A percentile compares a stretch with the other conserved stretches of the same genome.
Conservation (phyloP, 2,888 invertebrate species). For the Drosophila merina region DNA sequence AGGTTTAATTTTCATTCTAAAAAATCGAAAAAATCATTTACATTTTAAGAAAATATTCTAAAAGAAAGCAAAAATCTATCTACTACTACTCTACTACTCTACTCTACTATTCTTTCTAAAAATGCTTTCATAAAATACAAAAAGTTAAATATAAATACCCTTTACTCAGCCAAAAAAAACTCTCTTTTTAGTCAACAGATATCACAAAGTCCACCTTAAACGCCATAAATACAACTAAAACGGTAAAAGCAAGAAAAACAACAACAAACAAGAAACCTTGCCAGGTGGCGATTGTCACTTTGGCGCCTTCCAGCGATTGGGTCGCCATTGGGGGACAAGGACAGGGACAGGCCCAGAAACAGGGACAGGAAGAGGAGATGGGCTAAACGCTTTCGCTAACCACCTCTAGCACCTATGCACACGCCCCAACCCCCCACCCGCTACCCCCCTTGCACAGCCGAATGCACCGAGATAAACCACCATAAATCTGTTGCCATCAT, state of each 20-base stretch:
- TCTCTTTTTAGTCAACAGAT: too few species aligned
- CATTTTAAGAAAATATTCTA: too few species aligned
- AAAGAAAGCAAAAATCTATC: too few species aligned
- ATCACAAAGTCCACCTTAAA: conserved; percentile 1
- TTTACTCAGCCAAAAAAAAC: too few species aligned
- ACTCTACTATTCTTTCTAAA: too few species aligned
- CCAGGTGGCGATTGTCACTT: conserved; percentile 65
- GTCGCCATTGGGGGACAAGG: conserved; percentile 2
- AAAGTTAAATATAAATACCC: too few species aligned
- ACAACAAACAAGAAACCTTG: conserved; percentile 15
- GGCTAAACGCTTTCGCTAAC: conserved; percentile 46
- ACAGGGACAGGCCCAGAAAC: not conserved
- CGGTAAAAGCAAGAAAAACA: not conserved
- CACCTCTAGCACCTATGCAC: conserved; percentile 32
- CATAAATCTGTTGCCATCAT: conserved; percentile 81
- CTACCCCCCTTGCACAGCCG: conserved; percentile 45
- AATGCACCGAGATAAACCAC: conserved; percentile 80
- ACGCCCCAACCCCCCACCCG: conserved; percentile 2
- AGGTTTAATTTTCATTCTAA: too few species aligned
- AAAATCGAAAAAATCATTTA: too few species aligned
- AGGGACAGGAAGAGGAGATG: conserved; percentile 3
- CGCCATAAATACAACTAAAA: not conserved
- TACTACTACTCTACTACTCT: too few species aligned
- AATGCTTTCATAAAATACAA: too few species aligned
- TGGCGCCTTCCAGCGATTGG: conserved; percentile 47